Conservation (phyloP, 1,140 invertebrate genomes). For the Drosophila ananassae region DNA sequence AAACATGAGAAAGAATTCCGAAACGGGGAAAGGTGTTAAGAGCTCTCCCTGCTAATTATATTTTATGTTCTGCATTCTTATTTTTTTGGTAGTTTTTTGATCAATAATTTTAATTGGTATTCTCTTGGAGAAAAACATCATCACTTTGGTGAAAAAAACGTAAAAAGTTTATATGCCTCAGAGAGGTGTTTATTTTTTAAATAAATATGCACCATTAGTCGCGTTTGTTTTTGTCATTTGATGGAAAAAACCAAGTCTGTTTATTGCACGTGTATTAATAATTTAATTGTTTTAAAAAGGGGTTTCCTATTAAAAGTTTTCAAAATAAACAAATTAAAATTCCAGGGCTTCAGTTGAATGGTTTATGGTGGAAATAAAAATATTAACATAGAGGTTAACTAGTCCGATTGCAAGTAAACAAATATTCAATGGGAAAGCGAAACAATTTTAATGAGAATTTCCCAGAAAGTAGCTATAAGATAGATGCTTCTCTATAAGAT, state of each 20-base stretch:
- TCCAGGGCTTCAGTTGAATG: not conserved
- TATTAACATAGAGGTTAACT: too few species aligned
- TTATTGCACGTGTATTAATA: slow-evolving; percentile 14
- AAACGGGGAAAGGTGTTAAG: not conserved
- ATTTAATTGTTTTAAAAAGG: slow-evolving; percentile 10
- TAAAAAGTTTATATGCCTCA: slow-evolving; percentile 7
- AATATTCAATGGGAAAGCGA: slow-evolving; percentile 18
- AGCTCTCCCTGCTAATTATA: slow-evolving; percentile 31
- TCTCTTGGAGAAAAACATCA: slow-evolving; percentile 24
- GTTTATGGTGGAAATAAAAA: too few species aligned
- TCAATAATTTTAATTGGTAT: slow-evolving; percentile 40
- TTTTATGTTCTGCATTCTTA: slow-evolving; percentile 55
- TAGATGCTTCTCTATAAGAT: not conserved
- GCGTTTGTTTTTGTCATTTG: slow-evolving; percentile 36
- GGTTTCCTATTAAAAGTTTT: not conserved
- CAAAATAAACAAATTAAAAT: not conserved
- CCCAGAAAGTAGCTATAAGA: slow-evolving; percentile 29
- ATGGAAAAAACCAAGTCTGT: slow-evolving; percentile 30
- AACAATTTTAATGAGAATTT: slow-evolving; percentile 51
- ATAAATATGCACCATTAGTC: slow-evolving; percentile 32
- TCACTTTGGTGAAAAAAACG: slow-evolving; percentile 4
- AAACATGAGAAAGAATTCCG: slow-evolving; percentile 1
- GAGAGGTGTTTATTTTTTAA: slow-evolving; percentile 31
- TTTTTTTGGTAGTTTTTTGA: slow-evolving; percentile 35
- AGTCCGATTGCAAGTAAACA: slow-evolving; percentile 12